Conservation (phyloP, 2,113 vertebrate genomes). For the Mohoua ochrocephala region DNA sequence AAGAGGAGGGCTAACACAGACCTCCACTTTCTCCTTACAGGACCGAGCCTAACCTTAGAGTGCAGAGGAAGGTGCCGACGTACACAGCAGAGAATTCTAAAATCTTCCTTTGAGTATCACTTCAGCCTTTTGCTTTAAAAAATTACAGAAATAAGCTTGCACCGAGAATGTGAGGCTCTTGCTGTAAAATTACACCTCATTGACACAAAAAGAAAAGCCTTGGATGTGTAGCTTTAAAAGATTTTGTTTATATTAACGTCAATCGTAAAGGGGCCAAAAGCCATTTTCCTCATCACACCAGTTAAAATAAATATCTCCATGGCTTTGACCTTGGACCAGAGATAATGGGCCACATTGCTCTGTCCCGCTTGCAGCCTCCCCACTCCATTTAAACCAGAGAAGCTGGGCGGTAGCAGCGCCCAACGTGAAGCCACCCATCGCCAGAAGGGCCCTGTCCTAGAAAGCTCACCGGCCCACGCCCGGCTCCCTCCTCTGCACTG, state of each 20-base stretch:
- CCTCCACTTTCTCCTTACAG: background rate
- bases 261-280: background rate
- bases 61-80: fast-evolving
- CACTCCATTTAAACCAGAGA: background rate
- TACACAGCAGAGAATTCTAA: fast-evolving
- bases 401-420: fast-evolving
- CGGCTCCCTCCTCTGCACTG: fast-evolving
- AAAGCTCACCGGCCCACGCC: fast-evolving
- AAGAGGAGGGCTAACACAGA: background rate
- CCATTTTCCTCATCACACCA: background rate
- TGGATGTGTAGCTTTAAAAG: background rate
- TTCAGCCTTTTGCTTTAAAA: background rate
- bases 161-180: background rate
- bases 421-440: fast-evolving
- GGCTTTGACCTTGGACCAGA: background rate
- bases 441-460: background rate
- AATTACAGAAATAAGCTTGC: background rate
- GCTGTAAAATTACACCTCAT: background rate
- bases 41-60: background rate
- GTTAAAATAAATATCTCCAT: background rate
- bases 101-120: background rate
- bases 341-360: background rate
- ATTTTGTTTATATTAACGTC: background rate
- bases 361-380: background rate
- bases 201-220: background rate